phyloP scores from a whole-genome alignment of 2,888 invertebrate species.

The Apamea sordens region DNA sequence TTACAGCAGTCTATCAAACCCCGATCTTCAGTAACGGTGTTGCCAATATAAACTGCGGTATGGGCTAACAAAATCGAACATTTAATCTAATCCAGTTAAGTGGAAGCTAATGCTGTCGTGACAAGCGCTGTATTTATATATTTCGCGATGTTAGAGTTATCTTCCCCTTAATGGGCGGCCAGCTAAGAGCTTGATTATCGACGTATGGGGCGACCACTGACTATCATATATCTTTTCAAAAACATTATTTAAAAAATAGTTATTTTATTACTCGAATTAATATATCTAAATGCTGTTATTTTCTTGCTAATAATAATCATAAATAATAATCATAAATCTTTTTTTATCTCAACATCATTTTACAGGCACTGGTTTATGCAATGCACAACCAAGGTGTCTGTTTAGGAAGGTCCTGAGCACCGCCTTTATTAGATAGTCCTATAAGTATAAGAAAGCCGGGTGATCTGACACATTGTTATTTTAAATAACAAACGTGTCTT shows the following conservation, averaged over 20 bases:
- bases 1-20: constrained; percentile 55
- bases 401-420: background rate
- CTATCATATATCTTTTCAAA: constrained; percentile 1
- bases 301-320: background rate
- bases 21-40: constrained; percentile 57
- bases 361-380: no score
- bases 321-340: background rate
- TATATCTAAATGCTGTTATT: background rate
- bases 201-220: constrained; percentile 54
- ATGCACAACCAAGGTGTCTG: no score
- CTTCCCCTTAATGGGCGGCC: constrained; percentile 83
- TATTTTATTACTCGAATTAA: background rate
- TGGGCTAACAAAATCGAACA: constrained; percentile 70
- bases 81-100: constrained; percentile 83
- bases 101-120: constrained; percentile 85
- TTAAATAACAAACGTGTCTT: background rate
- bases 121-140: constrained; percentile 81
- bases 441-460: no score
- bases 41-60: constrained; percentile 60
- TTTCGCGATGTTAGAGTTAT: constrained; percentile 76
- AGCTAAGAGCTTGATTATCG: constrained; percentile 81
- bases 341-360: background rate
- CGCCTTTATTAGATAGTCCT: no score
- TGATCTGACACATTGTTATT: no score
- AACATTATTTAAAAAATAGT: background rate